Evolutionary conservation across 2,888 invertebrate species (phyloP), one percentile per base, ranked within the genome.

Genomic region (Alitta virens): DNA sequence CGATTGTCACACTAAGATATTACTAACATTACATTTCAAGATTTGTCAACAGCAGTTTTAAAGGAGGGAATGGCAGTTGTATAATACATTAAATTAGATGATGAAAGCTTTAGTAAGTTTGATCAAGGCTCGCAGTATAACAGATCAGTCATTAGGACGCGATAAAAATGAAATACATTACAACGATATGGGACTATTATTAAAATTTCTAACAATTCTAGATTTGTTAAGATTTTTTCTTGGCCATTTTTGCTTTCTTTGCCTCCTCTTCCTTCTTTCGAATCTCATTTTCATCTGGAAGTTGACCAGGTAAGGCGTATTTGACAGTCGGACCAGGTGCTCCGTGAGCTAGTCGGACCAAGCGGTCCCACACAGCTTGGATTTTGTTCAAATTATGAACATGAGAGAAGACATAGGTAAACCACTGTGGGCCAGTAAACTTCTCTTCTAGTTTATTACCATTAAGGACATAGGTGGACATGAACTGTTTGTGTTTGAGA

Each of bases 381-480:
- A 79, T 75, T 16, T 71, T 68, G 18, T 72, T 74, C 25, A 77
- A 66, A 62, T 75, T 74, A 27, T 75, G 73, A 3, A 79, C 73
- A 58, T 80, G 80, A 51, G 77, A 78, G 66, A 80, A 78, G 42
- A 75, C 71, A 25, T 76, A 71, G 49, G 70, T 68, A 24, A 70
- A 71, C 54, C 73, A 68, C 21, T 72, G 73, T 46, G 77, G 75
- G 21, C 74, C 75, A 27, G 72, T 71, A 55, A 78, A 74, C 60
- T 72, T 75, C 40, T 75, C 72, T 60, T 75, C 69, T 0, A 75
- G 76, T 42, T 72, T 63, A 25, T 68, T 66, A 2, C 74, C 74
- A 62, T 79, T 74, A 9, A 81, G 69, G n/a, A 77, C 71, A 63
- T 80, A 81, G 26, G 74, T 72, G 12, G 72, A 69, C 70, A 78